phyloP scores from a whole-genome alignment of 2,888 invertebrate species.

The Cylloceria caligata region DNA sequence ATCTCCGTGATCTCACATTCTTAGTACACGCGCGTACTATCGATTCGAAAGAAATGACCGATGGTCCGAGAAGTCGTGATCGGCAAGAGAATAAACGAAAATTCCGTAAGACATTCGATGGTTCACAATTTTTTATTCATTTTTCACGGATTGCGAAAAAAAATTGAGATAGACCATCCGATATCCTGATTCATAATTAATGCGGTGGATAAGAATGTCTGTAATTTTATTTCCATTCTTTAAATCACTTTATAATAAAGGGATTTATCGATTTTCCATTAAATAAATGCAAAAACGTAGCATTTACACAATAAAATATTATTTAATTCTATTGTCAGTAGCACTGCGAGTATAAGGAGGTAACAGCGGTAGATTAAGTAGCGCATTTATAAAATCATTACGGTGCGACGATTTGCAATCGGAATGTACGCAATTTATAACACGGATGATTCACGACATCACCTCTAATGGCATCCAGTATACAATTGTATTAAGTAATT shows the following conservation, averaged over 20 bases:
- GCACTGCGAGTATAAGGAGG: not conserved
- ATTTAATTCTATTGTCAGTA: not conserved
- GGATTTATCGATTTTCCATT: slow-evolving; percentile 5
- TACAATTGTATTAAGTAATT: slow-evolving; percentile 44
- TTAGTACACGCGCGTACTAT: not conserved
- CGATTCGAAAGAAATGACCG: slow-evolving; percentile 4
- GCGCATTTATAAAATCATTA: slow-evolving; percentile 48
- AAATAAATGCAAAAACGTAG: not conserved
- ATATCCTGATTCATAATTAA: slow-evolving; percentile 53
- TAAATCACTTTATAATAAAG: not conserved
- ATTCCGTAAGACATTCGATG: not conserved
- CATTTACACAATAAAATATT: not conserved
- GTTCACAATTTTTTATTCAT: not conserved
- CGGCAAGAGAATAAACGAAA: not conserved
- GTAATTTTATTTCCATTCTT: not conserved
- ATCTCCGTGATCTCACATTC: slow-evolving; percentile 62
- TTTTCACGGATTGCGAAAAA: not conserved
- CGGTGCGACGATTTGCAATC: slow-evolving; percentile 45
- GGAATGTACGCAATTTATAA: slow-evolving; percentile 35
- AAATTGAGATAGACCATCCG: slow-evolving; percentile 11
- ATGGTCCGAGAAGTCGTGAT: slow-evolving; percentile 9
- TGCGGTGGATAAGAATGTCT: not conserved
- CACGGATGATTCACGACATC: slow-evolving; percentile 59
- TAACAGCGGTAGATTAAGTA: slow-evolving; percentile 6
- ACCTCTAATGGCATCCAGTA: slow-evolving; percentile 59